Base-by-base conservation (phyloP, 2,797 vertebrate genomes). In the Silurus lanzhouensis region DNA sequence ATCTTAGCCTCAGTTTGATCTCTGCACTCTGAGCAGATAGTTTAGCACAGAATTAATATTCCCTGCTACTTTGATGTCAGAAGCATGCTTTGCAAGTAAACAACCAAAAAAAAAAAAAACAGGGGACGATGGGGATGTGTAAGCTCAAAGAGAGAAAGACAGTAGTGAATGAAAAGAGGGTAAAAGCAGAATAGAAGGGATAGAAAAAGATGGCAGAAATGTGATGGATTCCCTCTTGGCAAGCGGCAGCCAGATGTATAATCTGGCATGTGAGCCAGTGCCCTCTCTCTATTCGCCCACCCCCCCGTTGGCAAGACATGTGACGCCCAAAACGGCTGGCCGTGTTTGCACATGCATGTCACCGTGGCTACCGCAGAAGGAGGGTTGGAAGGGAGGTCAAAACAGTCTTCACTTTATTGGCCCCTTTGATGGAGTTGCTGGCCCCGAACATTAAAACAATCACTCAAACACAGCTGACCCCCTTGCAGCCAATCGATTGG, bases 11-110 rank as follows among this genome's bases (percentile, higher is more conserved):
- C 93, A 93, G 93, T 92, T 93, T 94, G 94, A 95, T 95, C 95
- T 93, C 86, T 91, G 91, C 87, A 92, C 90, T 94, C 91, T 88
- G 92, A 93, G 91, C 90, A 89, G 90, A 94, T 93, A 93, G 92
- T 94, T 94, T 89, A 91, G 89, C 64, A 87, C 89, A 80, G 94
- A 94, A 95, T 95, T 95, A 95, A 95, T 94, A 95, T 93, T 94
- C 93, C 85, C 91, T 94, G 87, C 88, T 93, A 94, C 95, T 95
- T 95, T 96, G 94, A 95, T 95, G 92, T 94, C 92, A 90, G 91
- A 93, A 92, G 91, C 90, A 91, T 93, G 91, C 92, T 92, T 94
- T 91, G 93, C 92, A 93, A 93, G 94, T 93, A 90, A 90, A 52
- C 57, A 86, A 38, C 38, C 0, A 90, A 91, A 91, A 91, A 90